Conservation (phyloP, 1,140 invertebrate species). For the Lysiphlebus fabarum region DNA sequence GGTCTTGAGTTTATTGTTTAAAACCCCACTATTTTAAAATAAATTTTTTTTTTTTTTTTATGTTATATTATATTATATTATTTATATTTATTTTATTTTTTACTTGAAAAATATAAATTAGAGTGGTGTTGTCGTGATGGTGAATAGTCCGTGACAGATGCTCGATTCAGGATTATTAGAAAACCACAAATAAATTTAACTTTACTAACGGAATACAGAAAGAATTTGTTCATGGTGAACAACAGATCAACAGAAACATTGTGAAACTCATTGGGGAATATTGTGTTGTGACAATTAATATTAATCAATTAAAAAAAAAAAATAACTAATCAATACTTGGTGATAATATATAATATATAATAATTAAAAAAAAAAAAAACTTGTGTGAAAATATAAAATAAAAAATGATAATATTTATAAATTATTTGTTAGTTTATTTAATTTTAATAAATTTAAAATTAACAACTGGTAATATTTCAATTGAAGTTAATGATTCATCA, state of each 20-base stretch:
- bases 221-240: slow-evolving; percentile 12
- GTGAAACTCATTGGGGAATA: slow-evolving; percentile 13
- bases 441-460: background rate
- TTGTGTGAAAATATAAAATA: too few species aligned
- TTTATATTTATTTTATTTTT: slow-evolving; percentile 11
- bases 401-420: slow-evolving; percentile 12
- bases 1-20: too few species aligned
- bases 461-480: too few species aligned
- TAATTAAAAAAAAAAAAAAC: too few species aligned
- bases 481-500: slow-evolving; percentile 2
- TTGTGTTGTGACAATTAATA: slow-evolving; percentile 3
- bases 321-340: too few species aligned
- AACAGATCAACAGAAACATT: slow-evolving; percentile 17
- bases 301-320: too few species aligned
- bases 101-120: slow-evolving; percentile 50
- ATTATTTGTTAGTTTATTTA: slow-evolving; percentile 18
- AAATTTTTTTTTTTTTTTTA: too few species aligned
- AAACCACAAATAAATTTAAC: slow-evolving; percentile 23
- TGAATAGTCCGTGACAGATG: slow-evolving; percentile 37
- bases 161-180: slow-evolving; percentile 36
- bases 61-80: background rate
- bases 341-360: too few species aligned
- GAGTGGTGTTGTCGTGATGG: slow-evolving; percentile 26
- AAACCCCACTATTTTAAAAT: too few species aligned
- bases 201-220: slow-evolving; percentile 15